Evolutionary conservation across 2,888 invertebrate genomes (phyloP).

Genomic region (Polydrusus tereticollis): DNA sequence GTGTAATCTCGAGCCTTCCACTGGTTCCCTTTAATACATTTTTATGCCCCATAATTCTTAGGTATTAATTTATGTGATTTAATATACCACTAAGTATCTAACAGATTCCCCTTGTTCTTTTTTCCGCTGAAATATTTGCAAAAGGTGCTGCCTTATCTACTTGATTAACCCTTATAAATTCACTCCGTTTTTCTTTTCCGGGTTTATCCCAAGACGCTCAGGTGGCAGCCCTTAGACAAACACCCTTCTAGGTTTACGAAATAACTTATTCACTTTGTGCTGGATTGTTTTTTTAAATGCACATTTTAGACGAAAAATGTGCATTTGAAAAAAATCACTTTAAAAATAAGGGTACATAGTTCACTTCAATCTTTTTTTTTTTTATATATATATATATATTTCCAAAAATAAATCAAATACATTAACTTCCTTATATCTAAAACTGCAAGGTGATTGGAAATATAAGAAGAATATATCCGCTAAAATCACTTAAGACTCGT

Average conservation of each 20-base stretch:
- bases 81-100: constrained; percentile 17
- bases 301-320: too few species aligned
- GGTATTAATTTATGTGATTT: constrained; percentile 22
- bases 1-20: neutral
- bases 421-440: too few species aligned
- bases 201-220: constrained; percentile 22
- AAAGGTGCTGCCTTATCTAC: constrained; percentile 19
- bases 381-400: too few species aligned
- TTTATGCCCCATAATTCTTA: constrained; percentile 17
- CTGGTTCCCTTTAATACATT: neutral
- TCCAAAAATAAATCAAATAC: too few species aligned
- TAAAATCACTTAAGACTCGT: too few species aligned
- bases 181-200: constrained; percentile 20
- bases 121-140: constrained; percentile 10
- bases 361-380: too few species aligned
- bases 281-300: too few species aligned
- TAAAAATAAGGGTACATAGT: too few species aligned
- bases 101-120: constrained; percentile 13
- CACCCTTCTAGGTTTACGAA: neutral
- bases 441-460: too few species aligned
- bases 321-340: too few species aligned
- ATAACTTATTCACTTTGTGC: neutral
- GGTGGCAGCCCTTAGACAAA: constrained; percentile 21
- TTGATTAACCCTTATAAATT: constrained; percentile 40
- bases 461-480: too few species aligned